Evolutionary conservation across 2,888 invertebrate species (phyloP).

Genomic region (Actias luna): DNA sequence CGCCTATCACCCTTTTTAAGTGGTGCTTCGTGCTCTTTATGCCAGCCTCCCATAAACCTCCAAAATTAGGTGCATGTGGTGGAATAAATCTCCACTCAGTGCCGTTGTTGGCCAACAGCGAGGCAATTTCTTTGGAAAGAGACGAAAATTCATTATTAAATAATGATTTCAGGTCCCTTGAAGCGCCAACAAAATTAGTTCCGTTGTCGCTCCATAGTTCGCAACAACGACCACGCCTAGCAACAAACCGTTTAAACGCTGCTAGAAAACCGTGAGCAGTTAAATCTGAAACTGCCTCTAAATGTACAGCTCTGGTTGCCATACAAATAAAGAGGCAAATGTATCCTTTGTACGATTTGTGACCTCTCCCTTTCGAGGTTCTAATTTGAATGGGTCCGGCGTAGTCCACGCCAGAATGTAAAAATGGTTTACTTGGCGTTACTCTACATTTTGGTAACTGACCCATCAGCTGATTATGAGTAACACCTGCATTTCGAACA

Average conservation of each 20-base stretch:
- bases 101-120: conserved; percentile 20
- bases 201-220: conserved; percentile 28
- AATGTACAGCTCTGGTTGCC: conserved; percentile 33
- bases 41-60: too few relatives aligned
- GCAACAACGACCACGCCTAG: conserved; percentile 24
- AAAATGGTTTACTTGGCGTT: too few relatives aligned
- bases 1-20: conserved; percentile 25
- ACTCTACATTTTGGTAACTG: too few relatives aligned
- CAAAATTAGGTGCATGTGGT: conserved; percentile 24
- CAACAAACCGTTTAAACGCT: conserved; percentile 26
- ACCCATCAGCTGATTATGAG: too few relatives aligned
- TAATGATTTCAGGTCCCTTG: conserved; percentile 21
- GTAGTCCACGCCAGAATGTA: too few relatives aligned
- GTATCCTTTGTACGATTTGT: conserved; percentile 23
- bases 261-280: conserved; percentile 31
- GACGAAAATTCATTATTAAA: not conserved
- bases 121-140: conserved; percentile 18
- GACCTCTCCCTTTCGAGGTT: conserved; percentile 27
- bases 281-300: conserved; percentile 36
- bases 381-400: too few relatives aligned
- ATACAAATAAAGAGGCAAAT: conserved; percentile 29
- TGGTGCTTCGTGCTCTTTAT: conserved; percentile 28
- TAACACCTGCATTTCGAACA: too few relatives aligned
- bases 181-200: conserved; percentile 26
- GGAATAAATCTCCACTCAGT: conserved; percentile 26